Conservation (phyloP, 37 sponge, comb jelly and placozoan genomes). For the Spongia lamella region DNA sequence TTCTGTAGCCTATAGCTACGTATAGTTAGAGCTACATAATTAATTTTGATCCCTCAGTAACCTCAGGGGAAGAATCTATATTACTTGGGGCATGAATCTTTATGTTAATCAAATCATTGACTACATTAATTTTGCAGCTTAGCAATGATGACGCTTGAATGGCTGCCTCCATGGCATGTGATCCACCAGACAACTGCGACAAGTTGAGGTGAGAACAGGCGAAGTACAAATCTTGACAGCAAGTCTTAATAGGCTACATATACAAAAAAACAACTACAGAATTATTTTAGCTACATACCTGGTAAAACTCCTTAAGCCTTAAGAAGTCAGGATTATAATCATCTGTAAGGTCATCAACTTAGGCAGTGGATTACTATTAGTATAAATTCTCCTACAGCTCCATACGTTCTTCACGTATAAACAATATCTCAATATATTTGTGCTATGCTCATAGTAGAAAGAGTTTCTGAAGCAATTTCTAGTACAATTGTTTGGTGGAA, state of each 20-base stretch:
- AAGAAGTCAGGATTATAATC: slow-evolving; percentile 48
- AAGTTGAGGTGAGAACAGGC: slow-evolving; percentile 4
- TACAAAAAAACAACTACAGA: neutral
- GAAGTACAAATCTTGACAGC: slow-evolving; percentile 38
- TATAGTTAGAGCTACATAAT: too few relatives aligned
- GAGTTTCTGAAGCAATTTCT: slow-evolving; percentile 56
- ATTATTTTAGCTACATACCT: neutral
- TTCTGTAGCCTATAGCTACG: too few relatives aligned
- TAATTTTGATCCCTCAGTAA: too few relatives aligned
- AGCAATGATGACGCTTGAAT: neutral
- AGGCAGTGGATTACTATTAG: slow-evolving; percentile 39
- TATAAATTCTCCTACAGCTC: slow-evolving; percentile 45
- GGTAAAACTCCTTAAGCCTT: slow-evolving; percentile 35
- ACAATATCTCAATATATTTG: slow-evolving; percentile 40
- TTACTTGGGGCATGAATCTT: slow-evolving; percentile 27
- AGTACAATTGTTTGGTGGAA: slow-evolving; percentile 49
- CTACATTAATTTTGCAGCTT: slow-evolving; percentile 1
- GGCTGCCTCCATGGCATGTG: slow-evolving; percentile 10
- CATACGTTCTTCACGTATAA: slow-evolving; percentile 51
- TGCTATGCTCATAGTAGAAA: slow-evolving; percentile 28
- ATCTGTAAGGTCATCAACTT: slow-evolving; percentile 25
- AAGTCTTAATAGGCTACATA: slow-evolving; percentile 24
- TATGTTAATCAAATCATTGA: slow-evolving; percentile 23
- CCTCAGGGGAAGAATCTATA: slow-evolving; percentile 17
- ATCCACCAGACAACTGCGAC: neutral